Conservation (phyloP, 2,113 vertebrate genomes). For the Lota lota region DNA sequence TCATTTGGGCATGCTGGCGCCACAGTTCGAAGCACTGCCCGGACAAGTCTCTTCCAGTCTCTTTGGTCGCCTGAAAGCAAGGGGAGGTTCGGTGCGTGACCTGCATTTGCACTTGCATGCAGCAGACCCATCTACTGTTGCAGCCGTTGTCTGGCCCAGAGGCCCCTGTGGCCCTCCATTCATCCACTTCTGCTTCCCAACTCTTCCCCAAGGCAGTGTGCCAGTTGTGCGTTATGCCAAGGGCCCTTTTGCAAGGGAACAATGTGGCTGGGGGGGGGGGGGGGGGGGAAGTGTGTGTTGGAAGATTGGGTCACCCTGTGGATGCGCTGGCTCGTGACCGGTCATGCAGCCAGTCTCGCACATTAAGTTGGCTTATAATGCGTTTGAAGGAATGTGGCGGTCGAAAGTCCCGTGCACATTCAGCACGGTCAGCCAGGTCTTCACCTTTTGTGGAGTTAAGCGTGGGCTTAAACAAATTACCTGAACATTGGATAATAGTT, state of each 20-base stretch:
- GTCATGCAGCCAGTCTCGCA: conserved; percentile 70
- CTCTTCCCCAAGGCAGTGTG: conserved; percentile 62
- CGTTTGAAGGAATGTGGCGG: conserved; percentile 53
- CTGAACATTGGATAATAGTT: too few relatives aligned
- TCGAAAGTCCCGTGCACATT: too few relatives aligned
- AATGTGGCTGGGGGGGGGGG: conserved; percentile 40
- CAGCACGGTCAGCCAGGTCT: too few relatives aligned
- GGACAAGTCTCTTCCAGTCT: conserved; percentile 71
- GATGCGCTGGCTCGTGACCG: conserved; percentile 65
- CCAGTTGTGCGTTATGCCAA: conserved; percentile 62
- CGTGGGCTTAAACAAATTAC: too few relatives aligned
- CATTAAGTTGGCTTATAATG: conserved; percentile 48
- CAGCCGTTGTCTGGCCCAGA: conserved; percentile 62
- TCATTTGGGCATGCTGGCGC: conserved; percentile 66
- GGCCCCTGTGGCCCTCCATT: conserved; percentile 65
- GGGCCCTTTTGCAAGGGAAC: conserved; percentile 36
- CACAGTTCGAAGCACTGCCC: conserved; percentile 67
- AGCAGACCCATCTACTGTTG: conserved; percentile 70
- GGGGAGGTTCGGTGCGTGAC: conserved; percentile 74
- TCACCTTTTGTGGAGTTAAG: too few relatives aligned
- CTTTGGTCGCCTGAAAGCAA: conserved; percentile 72
- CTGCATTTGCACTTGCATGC: conserved; percentile 78
- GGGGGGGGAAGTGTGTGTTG: conserved; percentile 36
- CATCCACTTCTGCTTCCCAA: conserved; percentile 61
- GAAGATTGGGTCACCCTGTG: conserved; percentile 51